These are phyloP conservation scores for Brachionus calyciflorus DNA, from an alignment of 1,140 invertebrate species.

Conservation along the genomic window DNA sequence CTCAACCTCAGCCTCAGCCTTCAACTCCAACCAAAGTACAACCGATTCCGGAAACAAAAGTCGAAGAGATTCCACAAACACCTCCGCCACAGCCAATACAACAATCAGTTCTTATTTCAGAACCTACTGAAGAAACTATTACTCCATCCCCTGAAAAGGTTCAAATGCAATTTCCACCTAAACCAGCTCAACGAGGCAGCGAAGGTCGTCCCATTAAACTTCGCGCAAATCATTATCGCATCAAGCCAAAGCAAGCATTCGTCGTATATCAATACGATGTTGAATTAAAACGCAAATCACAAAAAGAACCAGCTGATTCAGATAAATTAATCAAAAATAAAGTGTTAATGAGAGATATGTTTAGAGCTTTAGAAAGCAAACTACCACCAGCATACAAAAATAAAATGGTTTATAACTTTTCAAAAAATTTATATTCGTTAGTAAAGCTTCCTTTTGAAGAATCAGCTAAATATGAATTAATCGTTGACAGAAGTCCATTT, in stretches of 20 bases:
- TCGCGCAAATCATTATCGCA: slow-evolving; percentile 8
- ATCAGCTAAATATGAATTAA: neutral
- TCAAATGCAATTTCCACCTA: neutral
- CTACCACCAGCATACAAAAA: neutral
- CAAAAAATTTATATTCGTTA: slow-evolving; percentile 41
- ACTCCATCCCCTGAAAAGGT: neutral
- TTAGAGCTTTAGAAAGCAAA: neutral
- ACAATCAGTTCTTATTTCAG: neutral
- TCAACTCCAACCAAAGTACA: neutral
- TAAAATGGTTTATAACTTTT: slow-evolving; percentile 39
- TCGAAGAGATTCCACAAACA: slow-evolving; percentile 6
- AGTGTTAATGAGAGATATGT: slow-evolving; percentile 7
- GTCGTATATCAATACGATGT: slow-evolving; percentile 36
- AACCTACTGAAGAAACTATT: neutral
- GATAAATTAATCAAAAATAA: slow-evolving; percentile 8
- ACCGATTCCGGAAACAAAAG: neutral
- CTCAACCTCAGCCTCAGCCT: neutral
- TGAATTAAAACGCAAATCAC: slow-evolving; percentile 7
- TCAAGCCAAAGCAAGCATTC: neutral
- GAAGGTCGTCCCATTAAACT: slow-evolving; percentile 17
- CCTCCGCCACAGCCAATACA: neutral
- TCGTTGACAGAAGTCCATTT: neutral
- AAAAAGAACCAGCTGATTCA: neutral
- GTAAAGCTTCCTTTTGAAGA: slow-evolving; percentile 24
- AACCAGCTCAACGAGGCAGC: neutral